Evolutionary conservation across 1,140 invertebrate genomes (phyloP).

Genomic region (Tetramorium simillimum): DNA sequence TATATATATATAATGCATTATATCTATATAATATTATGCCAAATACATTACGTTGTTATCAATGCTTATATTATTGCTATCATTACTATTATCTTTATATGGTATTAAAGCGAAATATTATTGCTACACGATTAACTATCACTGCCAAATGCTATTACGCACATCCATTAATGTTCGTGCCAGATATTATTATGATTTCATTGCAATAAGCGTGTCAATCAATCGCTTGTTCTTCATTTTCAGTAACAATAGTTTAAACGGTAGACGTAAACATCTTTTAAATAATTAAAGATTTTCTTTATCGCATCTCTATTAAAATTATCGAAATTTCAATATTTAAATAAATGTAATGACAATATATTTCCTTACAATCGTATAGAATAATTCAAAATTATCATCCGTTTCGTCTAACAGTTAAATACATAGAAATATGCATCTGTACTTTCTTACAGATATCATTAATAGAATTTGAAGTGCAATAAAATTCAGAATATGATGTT

Average conservation of each 20-base stretch:
- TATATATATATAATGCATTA: not conserved
- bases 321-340: not conserved
- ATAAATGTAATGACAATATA: not conserved
- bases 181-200: not conserved
- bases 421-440: not conserved
- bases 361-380: not conserved
- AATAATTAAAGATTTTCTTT: not conserved
- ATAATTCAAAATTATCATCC: not conserved
- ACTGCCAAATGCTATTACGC: conserved; percentile 7
- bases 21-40: not conserved
- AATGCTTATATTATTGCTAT: not conserved
- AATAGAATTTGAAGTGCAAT: not conserved
- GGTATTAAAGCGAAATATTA: not conserved
- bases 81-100: not conserved
- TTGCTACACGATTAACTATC: not conserved
- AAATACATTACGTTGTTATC: not conserved
- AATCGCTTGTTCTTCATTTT: not conserved
- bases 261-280: not conserved
- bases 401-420: not conserved
- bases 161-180: not conserved
- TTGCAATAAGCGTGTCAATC: not conserved
- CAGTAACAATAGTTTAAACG: not conserved
- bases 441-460: not conserved
- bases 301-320: not conserved
- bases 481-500: not conserved